Evolutionary conservation across 2,113 vertebrate species (phyloP).

Genomic region (Rhabdornis inornatus): DNA sequence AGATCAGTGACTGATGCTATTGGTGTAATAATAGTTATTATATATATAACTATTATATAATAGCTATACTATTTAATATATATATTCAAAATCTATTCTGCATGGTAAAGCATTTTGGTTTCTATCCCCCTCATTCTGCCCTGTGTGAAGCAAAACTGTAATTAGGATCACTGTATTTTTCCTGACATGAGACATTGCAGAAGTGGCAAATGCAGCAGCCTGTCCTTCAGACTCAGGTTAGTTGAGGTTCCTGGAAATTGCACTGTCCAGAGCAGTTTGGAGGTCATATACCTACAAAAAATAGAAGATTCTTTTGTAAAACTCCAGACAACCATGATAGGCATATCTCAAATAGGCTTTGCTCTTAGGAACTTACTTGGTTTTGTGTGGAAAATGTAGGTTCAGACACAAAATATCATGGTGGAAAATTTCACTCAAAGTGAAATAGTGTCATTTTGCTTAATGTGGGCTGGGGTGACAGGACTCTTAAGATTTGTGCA

Average conservation of each 20-base stretch:
- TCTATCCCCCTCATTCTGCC: background rate
- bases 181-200: accelerated
- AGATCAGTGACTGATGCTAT: background rate
- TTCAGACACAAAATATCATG: background rate
- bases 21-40: background rate
- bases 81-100: background rate
- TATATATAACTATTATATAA: no score
- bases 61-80: background rate
- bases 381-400: background rate
- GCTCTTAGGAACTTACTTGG: background rate
- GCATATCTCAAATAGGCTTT: background rate
- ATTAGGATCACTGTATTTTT: background rate
- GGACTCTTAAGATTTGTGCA: background rate
- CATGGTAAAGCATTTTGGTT: background rate
- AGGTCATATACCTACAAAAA: background rate
- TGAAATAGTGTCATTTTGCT: background rate
- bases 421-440: background rate
- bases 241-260: background rate
- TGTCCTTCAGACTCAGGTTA: background rate
- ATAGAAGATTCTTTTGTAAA: background rate
- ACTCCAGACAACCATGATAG: background rate
- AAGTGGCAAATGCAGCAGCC: background rate
- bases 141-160: background rate
- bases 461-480: background rate
- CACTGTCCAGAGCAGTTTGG: background rate